phyloP scores from a whole-genome alignment of 2,797 vertebrate genomes.

The Pantherophis alleghaniensis region DNA sequence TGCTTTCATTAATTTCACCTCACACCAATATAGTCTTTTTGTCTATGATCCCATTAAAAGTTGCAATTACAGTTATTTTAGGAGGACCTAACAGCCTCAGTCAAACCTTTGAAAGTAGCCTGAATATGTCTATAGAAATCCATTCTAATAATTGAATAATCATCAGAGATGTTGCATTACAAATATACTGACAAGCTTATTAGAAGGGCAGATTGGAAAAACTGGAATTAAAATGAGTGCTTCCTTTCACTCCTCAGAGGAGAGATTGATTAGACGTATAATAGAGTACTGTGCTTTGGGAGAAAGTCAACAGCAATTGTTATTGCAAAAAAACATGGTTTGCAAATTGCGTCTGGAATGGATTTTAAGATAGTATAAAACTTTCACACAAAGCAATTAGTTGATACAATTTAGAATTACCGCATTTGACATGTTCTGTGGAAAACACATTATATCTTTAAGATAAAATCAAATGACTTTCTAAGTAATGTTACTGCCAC shows the following conservation, averaged over 20 bases:
- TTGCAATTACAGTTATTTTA: background rate
- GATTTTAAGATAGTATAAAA: constrained; percentile 1
- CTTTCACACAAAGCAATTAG: background rate
- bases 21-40: background rate
- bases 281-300: constrained; percentile 7
- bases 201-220: background rate
- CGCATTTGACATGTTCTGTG: background rate
- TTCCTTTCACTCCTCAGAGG: background rate
- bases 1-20: background rate
- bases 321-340: background rate
- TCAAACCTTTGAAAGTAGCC: background rate
- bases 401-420: background rate
- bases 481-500: background rate
- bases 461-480: background rate
- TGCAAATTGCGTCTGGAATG: background rate
- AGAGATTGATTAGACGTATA: constrained; percentile 9
- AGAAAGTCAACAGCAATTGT: background rate
- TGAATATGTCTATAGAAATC: background rate
- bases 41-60: background rate
- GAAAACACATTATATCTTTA: background rate
- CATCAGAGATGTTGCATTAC: background rate
- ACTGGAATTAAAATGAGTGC: background rate
- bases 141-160: background rate
- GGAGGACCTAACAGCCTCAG: background rate
- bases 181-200: background rate